A percentile compares a stretch with the other conserved stretches of the same genome.
Conservation (phyloP, 2,113 vertebrate genomes). For the Hemicordylus capensis region DNA sequence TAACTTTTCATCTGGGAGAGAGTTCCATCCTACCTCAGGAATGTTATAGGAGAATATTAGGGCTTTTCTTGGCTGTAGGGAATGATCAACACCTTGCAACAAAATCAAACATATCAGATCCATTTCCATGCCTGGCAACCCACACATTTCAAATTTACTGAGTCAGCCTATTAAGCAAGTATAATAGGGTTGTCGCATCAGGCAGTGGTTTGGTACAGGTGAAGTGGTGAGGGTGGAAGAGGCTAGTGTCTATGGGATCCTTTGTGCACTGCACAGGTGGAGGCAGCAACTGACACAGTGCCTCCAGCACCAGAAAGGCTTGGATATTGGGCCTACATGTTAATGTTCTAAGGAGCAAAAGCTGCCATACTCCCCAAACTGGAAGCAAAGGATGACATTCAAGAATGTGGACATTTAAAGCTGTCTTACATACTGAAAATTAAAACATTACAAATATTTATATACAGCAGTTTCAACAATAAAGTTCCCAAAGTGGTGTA, state of each 20-base stretch:
- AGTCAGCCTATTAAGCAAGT: not conserved
- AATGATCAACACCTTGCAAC: not conserved
- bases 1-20: not conserved
- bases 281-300: too few relatives aligned
- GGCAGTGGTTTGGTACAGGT: too few relatives aligned
- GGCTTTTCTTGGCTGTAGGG: not conserved
- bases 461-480: too few relatives aligned
- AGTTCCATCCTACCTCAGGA: not conserved
- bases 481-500: too few relatives aligned
- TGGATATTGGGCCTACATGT: too few relatives aligned
- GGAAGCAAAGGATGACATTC: not conserved
- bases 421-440: too few relatives aligned
- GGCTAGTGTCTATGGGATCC: too few relatives aligned
- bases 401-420: not conserved
- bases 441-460: too few relatives aligned
- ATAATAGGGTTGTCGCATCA: too few relatives aligned
- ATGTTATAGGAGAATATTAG: not conserved
- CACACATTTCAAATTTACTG: not conserved
- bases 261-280: too few relatives aligned
- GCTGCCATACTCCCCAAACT: not conserved
- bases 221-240: too few relatives aligned
- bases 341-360: not conserved
- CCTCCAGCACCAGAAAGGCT: too few relatives aligned
- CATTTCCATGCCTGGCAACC: not conserved
- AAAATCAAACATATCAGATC: not conserved